Conservation (phyloP, 2,113 vertebrate species). For the Salvelinus sp. region DNA sequence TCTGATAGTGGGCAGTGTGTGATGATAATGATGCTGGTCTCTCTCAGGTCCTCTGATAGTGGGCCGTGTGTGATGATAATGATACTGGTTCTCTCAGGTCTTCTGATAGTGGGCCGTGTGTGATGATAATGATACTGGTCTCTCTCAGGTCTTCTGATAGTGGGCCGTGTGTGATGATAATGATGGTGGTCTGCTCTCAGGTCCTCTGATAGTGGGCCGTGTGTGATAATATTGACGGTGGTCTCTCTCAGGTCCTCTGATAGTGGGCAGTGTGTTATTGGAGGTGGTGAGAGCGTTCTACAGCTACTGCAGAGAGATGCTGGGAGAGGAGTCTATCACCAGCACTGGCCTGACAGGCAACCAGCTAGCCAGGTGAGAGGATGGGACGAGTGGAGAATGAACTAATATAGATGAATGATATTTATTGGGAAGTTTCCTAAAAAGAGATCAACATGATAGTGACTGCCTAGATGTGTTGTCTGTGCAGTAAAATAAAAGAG, state of each 20-base stretch:
- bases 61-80: conserved; percentile 67
- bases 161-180: too few relatives aligned
- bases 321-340: conserved; percentile 78
- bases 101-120: conserved; percentile 81
- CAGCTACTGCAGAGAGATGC: conserved; percentile 83
- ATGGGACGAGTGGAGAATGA: not conserved
- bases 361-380: conserved; percentile 74
- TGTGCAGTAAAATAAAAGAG: conserved; percentile 88
- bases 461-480: not conserved
- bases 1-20: conserved; percentile 80
- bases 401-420: too few relatives aligned
- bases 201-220: too few relatives aligned
- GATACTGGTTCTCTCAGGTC: conserved; percentile 74
- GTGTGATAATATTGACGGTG: not conserved
- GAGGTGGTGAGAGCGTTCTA: conserved; percentile 94
- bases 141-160: conserved; percentile 76
- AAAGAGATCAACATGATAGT: not conserved
- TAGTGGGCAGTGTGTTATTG: conserved; percentile 84
- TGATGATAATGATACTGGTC: conserved; percentile 19
- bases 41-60: conserved; percentile 84
- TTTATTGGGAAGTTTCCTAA: too few relatives aligned
- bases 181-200: too few relatives aligned
- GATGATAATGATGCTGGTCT: conserved; percentile 1
- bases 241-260: conserved; percentile 79
- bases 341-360: conserved; percentile 82